These are phyloP conservation scores for Carlito syrichta DNA, from an alignment of 2,113 vertebrate genomes.

Conservation along the genomic window DNA sequence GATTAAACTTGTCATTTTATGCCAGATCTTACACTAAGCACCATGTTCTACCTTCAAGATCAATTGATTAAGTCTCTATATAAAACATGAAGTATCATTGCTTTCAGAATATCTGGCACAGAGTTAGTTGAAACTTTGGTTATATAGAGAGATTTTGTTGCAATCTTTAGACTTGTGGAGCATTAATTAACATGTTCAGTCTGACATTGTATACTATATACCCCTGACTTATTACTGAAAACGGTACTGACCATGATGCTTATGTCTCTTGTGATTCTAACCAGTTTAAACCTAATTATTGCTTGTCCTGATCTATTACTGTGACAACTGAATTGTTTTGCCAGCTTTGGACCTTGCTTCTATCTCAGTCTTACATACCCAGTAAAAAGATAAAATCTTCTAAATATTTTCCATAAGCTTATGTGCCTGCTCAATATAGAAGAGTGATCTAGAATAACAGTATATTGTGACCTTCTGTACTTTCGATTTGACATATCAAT, in stretches of 20 bases:
- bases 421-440: not conserved
- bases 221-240: not conserved
- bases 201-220: not conserved
- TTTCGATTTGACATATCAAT: not conserved
- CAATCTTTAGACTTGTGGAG: not conserved
- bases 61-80: not conserved
- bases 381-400: not conserved
- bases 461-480: not conserved
- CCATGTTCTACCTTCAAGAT: not conserved
- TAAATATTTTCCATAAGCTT: not conserved
- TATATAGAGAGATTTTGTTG: not conserved
- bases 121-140: not conserved
- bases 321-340: not conserved
- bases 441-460: not conserved
- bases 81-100: not conserved
- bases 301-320: not conserved
- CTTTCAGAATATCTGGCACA: not conserved
- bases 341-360: not conserved
- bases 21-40: not conserved
- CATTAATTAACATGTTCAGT: not conserved
- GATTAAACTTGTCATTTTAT: not conserved
- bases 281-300: not conserved
- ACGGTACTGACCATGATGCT: not conserved
- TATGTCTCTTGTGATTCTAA: not conserved
- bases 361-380: not conserved